These are phyloP conservation scores for Phytoseiulus persimilis DNA, from an alignment of 2,888 invertebrate species.

Conservation along the genomic window DNA sequence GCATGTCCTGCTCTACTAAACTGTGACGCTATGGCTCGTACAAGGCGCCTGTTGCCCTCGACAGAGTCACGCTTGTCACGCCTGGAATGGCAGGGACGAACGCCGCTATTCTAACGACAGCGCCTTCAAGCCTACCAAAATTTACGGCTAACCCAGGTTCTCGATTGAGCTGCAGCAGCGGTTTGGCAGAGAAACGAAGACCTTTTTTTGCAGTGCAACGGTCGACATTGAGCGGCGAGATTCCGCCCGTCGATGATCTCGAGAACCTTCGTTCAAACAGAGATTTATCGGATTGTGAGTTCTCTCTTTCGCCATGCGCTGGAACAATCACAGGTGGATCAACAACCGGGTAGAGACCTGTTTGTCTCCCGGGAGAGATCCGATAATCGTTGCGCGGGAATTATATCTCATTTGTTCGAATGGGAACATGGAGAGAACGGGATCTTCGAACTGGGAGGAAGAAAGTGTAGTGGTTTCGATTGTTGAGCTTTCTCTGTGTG, in stretches of 20 bases:
- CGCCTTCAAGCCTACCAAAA: neutral
- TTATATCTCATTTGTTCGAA: neutral
- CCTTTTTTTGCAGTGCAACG: neutral
- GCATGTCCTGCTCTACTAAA: conserved; percentile 5
- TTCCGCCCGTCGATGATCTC: neutral
- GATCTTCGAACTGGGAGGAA: neutral
- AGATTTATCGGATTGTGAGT: neutral
- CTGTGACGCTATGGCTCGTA: conserved; percentile 5
- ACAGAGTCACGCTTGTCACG: neutral
- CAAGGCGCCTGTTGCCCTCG: neutral
- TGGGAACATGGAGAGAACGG: neutral
- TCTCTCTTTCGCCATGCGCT: neutral
- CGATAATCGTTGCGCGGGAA: neutral
- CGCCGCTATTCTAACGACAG: neutral
- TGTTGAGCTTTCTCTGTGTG: neutral
- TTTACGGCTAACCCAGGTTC: neutral
- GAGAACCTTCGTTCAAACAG: neutral
- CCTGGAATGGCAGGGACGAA: neutral
- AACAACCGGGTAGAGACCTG: neutral
- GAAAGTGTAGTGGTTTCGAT: neutral
- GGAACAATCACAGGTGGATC: neutral
- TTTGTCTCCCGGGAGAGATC: neutral
- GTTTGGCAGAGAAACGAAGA: neutral
- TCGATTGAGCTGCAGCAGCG: neutral
- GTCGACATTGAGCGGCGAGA: neutral